These are phyloP conservation scores for Pangasianodon hypophthalmus DNA, from an alignment of 2,113 vertebrate genomes.

Conservation along the genomic window DNA sequence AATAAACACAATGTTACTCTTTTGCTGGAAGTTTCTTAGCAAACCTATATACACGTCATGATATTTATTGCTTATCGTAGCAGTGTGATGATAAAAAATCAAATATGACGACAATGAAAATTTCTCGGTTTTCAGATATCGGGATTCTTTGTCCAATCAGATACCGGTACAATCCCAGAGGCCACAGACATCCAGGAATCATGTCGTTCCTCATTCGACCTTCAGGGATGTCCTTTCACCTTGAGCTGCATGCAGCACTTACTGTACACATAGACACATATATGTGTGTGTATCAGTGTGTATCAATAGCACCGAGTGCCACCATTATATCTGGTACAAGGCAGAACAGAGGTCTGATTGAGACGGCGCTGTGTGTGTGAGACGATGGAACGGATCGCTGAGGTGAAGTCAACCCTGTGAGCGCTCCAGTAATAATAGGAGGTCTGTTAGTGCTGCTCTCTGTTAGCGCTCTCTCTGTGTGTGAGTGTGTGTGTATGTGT, in stretches of 20 bases:
- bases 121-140: not conserved
- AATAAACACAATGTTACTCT: not conserved
- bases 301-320: slow-evolving; percentile 3
- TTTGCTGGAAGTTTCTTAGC: not conserved
- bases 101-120: not conserved
- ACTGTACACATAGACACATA: not conserved
- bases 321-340: slow-evolving; percentile 34
- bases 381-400: slow-evolving; percentile 23
- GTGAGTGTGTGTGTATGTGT: slow-evolving; percentile 14
- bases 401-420: slow-evolving; percentile 43
- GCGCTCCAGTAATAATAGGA: slow-evolving; percentile 44
- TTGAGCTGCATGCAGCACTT: not conserved
- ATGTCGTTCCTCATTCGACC: not conserved
- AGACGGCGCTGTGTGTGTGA: not conserved
- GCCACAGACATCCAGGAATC: not conserved
- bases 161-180: not conserved
- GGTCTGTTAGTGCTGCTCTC: slow-evolving; percentile 40
- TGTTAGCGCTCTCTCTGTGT: not conserved
- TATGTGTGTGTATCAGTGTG: not conserved
- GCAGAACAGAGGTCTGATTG: slow-evolving; percentile 28
- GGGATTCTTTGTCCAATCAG: not conserved
- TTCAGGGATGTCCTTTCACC: not conserved
- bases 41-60: not conserved
- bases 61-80: not conserved
- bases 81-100: not conserved